Conservation (phyloP, 2,113 vertebrate genomes). For the Eudyptes chrysolophus region DNA sequence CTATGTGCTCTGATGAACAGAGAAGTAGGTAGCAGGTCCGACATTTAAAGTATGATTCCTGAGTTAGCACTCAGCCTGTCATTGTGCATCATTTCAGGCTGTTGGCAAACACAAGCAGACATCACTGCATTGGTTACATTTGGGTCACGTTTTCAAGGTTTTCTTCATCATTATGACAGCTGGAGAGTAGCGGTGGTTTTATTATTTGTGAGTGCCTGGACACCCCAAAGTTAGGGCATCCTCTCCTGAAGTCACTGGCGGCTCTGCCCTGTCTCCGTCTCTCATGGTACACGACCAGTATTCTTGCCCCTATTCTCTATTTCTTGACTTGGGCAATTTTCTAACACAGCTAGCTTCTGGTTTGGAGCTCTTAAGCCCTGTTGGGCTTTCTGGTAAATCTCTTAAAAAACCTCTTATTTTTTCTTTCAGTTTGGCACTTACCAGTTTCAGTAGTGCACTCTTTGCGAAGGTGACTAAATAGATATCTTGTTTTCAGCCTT, state of each 20-base stretch:
- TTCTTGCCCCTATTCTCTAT: accelerated
- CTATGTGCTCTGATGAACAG: background rate
- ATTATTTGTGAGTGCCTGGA: background rate
- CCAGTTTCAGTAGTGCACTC: background rate
- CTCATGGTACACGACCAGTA: accelerated
- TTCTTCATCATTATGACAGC: background rate
- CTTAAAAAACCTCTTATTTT: background rate
- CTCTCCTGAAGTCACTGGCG: accelerated
- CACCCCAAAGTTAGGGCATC: too few species aligned
- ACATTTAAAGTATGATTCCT: background rate
- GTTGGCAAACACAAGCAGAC: background rate
- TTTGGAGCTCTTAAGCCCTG: background rate
- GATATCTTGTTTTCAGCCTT: background rate
- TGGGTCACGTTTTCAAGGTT: background rate
- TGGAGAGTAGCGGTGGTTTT: background rate
- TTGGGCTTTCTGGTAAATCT: background rate
- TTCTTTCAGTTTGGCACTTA: background rate
- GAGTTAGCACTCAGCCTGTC: background rate
- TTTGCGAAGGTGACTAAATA: background rate
- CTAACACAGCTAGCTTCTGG: background rate
- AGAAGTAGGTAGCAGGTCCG: background rate
- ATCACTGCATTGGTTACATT: background rate
- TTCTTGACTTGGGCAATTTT: background rate
- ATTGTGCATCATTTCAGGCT: accelerated
- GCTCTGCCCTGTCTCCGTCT: background rate